Base-by-base conservation (phyloP, 2,113 vertebrate genomes). In the Perca schrenkii region DNA sequence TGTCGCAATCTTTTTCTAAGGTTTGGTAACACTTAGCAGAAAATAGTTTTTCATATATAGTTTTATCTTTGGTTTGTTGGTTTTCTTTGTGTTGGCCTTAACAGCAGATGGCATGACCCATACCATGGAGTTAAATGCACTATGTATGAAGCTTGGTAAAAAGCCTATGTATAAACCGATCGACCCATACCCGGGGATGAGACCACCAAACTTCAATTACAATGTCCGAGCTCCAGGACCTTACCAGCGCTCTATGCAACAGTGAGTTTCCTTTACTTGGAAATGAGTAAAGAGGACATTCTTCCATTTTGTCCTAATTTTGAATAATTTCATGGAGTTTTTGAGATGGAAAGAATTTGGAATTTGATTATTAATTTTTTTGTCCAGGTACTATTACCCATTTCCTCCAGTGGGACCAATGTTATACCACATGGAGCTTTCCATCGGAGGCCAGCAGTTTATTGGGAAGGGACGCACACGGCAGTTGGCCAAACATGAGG, bases 111-210 rank as follows among this genome's bases (percentile, higher is more conserved):
- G 97, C 58, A 93, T 98, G 91, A 98, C 96, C 25, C 97, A 98
- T 90, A 98, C 96, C 16, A 97, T 98, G 95, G 97, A 99, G 90
- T 90, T 99, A 87, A 99, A 98, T 86, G 98, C 97, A 60, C 96
- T 99, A 88, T 99, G 98, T 94, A 97, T 99, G 97, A 99, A 98
- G 93, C 95, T 99, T 92, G 97, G 98, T 72, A 97, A 97, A 95
- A 99, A 99, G 92, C 98, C 98, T 43, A 91, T 97, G 93, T 99
- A 98, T 94, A 99, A 99, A 93, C 97, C 97, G 73, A 96, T 98
- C 31, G 97, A 99, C 83, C 96, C 98, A 8, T 99, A 98, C 57
- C 97, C 97, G 0, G 96, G 96, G 78, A 97, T 99, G 96, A 97
- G 97, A 90, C 97, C 91, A n/a, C 90, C 98, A 91, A 96, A 96